phyloP scores from a whole-genome alignment of 2,113 vertebrate species.

The Pogona vitticeps region DNA sequence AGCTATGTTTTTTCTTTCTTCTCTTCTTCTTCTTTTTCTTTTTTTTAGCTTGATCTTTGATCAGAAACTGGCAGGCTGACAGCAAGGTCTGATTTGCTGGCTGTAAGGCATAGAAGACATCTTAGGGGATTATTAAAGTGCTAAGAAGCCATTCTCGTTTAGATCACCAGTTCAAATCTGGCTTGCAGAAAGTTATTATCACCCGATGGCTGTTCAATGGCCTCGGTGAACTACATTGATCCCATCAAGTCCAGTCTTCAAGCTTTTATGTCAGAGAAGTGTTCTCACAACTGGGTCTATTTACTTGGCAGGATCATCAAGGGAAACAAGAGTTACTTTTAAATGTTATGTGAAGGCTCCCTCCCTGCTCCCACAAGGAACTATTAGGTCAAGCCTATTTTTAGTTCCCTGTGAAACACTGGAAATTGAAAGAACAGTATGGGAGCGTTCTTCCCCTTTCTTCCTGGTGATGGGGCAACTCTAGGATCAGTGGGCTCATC shows the following conservation, averaged over 20 bases:
- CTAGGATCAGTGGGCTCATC: not conserved
- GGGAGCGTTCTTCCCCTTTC: not conserved
- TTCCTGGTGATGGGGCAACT: not conserved
- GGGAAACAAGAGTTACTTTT: not conserved
- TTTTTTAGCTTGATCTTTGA: not conserved
- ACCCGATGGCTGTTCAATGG: conserved; percentile 14
- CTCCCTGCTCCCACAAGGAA: not conserved
- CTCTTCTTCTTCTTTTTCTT: not conserved
- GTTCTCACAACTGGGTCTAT: not conserved
- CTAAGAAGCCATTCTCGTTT: conserved; percentile 19
- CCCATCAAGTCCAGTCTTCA: not conserved
- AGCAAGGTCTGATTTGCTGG: not conserved
- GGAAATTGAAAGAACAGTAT: not conserved
- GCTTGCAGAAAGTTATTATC: conserved; percentile 27
- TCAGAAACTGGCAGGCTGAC: not conserved
- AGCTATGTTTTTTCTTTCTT: not conserved
- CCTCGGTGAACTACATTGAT: conserved; percentile 5
- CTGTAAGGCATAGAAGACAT: not conserved
- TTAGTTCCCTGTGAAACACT: conserved; percentile 8
- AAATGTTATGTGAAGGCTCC: not conserved
- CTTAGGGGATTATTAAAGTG: conserved; percentile 30
- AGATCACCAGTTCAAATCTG: conserved; percentile 19
- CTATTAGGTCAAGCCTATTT: not conserved
- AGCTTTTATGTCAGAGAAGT: not conserved
- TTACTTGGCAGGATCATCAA: not conserved